A percentile compares a stretch with the other conserved stretches of the same genome.
phyloP scores from a whole-genome alignment of 1,140 invertebrate genomes.

The Bilobella aurantiaca region DNA sequence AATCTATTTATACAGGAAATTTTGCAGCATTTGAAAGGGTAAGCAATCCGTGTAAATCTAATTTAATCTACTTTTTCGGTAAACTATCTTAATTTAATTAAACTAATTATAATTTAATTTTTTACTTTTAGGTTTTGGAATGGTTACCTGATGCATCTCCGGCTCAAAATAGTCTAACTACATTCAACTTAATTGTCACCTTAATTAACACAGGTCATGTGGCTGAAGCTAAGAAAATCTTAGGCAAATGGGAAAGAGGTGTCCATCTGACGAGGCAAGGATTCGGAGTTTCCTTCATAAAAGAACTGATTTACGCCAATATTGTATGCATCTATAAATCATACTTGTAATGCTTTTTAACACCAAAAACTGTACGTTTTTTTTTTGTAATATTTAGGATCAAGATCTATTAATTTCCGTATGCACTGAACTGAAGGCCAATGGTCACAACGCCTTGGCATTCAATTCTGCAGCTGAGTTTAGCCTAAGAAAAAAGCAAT shows the following conservation, averaged over 20 bases:
- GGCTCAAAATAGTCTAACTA: not conserved
- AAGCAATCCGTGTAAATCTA: constrained; percentile 4
- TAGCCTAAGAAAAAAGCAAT: constrained; percentile 9
- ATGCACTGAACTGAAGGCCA: not conserved
- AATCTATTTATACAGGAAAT: constrained; percentile 5
- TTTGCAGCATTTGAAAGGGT: not conserved
- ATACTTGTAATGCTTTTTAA: not conserved
- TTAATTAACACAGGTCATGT: constrained; percentile 1
- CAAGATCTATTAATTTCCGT: not conserved
- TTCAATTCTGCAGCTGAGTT: constrained; percentile 16
- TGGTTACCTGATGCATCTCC: not conserved
- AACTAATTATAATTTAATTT: constrained; percentile 2
- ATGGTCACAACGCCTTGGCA: not conserved
- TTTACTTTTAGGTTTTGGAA: constrained; percentile 3
- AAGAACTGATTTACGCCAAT: constrained; percentile 7
- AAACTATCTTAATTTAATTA: too few relatives aligned
- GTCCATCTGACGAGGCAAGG: not conserved
- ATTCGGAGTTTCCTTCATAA: constrained; percentile 13
- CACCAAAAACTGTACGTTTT: not conserved
- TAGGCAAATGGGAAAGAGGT: not conserved
- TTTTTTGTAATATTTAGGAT: not conserved
- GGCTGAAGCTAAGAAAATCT: constrained; percentile 1
- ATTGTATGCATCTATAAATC: not conserved
- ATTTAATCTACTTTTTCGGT: too few relatives aligned
- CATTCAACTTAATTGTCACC: constrained; percentile 1